Percentiles rank a stretch among this genome's conserved stretches.
Conservation (phyloP, 2,888 invertebrate species). For the Mechanitis messenoides region DNA sequence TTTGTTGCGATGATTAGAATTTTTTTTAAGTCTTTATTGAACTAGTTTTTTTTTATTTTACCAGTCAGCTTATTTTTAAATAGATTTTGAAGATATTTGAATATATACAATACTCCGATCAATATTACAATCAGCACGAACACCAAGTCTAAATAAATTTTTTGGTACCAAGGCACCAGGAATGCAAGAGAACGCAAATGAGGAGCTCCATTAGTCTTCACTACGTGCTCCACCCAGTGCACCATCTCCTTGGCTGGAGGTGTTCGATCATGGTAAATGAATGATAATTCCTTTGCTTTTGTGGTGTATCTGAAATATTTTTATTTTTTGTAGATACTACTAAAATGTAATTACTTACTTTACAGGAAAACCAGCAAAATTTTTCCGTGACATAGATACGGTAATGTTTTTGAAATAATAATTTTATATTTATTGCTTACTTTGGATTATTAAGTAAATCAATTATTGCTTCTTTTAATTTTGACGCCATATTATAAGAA, state of each 20-base stretch:
- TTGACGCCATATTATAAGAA: slow-evolving; percentile 34
- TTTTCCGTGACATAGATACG: no score
- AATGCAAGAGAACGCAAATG: slow-evolving; percentile 49
- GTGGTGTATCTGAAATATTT: slow-evolving; percentile 22
- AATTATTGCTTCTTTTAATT: slow-evolving; percentile 41
- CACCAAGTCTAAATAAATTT: slow-evolving; percentile 44
- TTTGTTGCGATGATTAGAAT: no score
- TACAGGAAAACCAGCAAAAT: no score
- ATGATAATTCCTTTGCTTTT: slow-evolving; percentile 42
- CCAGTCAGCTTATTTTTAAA: neutral
- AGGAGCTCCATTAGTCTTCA: slow-evolving; percentile 43
- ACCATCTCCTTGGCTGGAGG: slow-evolving; percentile 40
- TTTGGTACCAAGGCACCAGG: slow-evolving; percentile 46
- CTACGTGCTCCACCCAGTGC: slow-evolving; percentile 51
- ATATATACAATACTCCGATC: neutral
- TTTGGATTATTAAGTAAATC: slow-evolving; percentile 40
- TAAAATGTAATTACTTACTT: no score
- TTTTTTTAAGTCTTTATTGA: no score
- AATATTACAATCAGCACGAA: slow-evolving; percentile 9
- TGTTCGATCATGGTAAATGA: slow-evolving; percentile 46
- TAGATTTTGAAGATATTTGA: neutral
- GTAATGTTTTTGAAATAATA: no score
- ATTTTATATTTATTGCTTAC: slow-evolving; percentile 32
- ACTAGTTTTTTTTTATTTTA: neutral
- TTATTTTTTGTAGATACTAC: no score